These are phyloP conservation scores for Rutpela maculata DNA, from an alignment of 2,888 invertebrate species.

Conservation along the genomic window DNA sequence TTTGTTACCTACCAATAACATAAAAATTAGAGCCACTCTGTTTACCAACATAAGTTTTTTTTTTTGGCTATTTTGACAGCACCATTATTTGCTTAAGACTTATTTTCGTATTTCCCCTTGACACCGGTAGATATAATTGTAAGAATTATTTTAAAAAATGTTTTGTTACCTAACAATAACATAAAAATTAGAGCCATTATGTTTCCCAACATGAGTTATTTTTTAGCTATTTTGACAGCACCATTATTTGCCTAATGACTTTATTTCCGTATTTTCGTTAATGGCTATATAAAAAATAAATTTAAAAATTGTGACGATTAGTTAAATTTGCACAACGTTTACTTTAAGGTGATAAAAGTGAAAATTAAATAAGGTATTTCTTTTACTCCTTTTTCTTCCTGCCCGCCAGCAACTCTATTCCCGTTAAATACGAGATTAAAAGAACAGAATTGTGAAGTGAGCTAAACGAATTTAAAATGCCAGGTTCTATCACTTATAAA, in stretches of 20 bases:
- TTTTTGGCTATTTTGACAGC: no score
- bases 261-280: not conserved
- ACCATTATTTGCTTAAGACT: no score
- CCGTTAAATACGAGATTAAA: not conserved
- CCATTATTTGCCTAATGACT: not conserved
- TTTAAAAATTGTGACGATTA: not conserved
- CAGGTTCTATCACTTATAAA: not conserved
- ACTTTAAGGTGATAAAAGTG: not conserved
- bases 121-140: no score
- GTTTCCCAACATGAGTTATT: no score
- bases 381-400: not conserved
- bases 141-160: no score
- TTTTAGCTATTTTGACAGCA: no score
- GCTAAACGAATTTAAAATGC: not conserved
- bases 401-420: not conserved
- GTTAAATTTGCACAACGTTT: conserved; percentile 2
- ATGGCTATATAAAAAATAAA: not conserved
- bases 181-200: no score
- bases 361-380: not conserved
- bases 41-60: no score
- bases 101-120: no score
- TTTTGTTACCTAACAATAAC: no score
- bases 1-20: no score
- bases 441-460: not conserved
- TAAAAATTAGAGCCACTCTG: no score